phyloP scores from a whole-genome alignment of 2,113 vertebrate species.

The Tragelaphus imberbis region DNA sequence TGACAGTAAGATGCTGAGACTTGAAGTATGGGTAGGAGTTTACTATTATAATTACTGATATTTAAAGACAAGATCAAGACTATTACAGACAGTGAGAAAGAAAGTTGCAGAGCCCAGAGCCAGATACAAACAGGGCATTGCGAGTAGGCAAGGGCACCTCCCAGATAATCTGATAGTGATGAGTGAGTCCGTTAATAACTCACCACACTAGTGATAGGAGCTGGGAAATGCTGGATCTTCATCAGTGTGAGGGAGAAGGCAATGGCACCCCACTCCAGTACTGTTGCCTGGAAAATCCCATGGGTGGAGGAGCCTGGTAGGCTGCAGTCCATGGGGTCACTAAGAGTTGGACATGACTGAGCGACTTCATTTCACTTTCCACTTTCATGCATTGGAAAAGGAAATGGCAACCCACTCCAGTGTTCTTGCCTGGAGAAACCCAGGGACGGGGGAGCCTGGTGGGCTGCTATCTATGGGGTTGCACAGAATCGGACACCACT shows the following conservation, averaged over 20 bases:
- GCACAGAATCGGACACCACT: too few species aligned
- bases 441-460: too few species aligned
- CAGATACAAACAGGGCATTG: not conserved
- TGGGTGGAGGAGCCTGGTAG: too few species aligned
- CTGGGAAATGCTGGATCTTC: not conserved
- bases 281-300: too few species aligned
- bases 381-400: too few species aligned
- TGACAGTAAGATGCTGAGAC: not conserved
- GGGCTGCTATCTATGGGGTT: too few species aligned
- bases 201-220: not conserved
- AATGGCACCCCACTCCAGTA: too few species aligned
- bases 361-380: too few species aligned
- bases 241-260: not conserved
- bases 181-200: not conserved
- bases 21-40: not conserved
- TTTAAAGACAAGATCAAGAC: not conserved
- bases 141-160: not conserved
- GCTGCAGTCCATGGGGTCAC: too few species aligned
- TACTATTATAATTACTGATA: not conserved
- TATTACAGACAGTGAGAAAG: not conserved
- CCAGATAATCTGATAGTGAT: not conserved
- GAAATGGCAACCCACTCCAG: too few species aligned
- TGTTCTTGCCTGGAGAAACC: too few species aligned
- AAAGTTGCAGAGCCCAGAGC: not conserved
- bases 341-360: too few species aligned